phyloP scores from a whole-genome alignment of 2,888 invertebrate species.

The Keiferia lycopersicella region DNA sequence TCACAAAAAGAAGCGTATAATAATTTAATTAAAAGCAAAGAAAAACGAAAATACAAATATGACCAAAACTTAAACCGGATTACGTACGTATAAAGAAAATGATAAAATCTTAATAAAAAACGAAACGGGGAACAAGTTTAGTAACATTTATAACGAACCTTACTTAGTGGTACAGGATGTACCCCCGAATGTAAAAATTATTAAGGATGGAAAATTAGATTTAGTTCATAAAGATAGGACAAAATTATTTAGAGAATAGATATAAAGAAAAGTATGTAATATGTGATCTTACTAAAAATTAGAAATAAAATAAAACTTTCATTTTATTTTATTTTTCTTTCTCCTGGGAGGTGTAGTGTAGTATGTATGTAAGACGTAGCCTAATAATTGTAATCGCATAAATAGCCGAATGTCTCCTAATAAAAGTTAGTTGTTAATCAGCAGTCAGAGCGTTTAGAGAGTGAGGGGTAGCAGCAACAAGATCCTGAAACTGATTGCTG shows the following conservation, averaged over 20 bases:
- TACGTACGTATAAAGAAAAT: neutral
- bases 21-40: slow-evolving; percentile 17
- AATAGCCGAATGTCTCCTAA: too few relatives aligned
- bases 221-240: neutral
- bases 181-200: slow-evolving; percentile 3
- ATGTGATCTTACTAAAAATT: neutral
- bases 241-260: neutral
- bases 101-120: slow-evolving; percentile 14
- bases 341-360: slow-evolving; percentile 1
- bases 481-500: too few relatives aligned
- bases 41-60: slow-evolving; percentile 10
- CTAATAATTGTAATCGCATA: too few relatives aligned
- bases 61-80: slow-evolving; percentile 1
- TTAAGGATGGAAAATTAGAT: slow-evolving; percentile 12
- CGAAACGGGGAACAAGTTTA: neutral
- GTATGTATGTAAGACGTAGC: neutral
- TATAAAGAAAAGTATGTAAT: neutral
- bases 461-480: too few relatives aligned
- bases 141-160: neutral
- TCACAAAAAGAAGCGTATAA: slow-evolving; percentile 23
- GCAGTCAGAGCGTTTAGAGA: too few relatives aligned
- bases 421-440: too few relatives aligned
- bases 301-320: neutral
- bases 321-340: slow-evolving; percentile 3
- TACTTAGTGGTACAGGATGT: slow-evolving; percentile 16